These are phyloP conservation scores for Pemphredon lugubris DNA, from an alignment of 2,888 invertebrate genomes.

Conservation along the genomic window DNA sequence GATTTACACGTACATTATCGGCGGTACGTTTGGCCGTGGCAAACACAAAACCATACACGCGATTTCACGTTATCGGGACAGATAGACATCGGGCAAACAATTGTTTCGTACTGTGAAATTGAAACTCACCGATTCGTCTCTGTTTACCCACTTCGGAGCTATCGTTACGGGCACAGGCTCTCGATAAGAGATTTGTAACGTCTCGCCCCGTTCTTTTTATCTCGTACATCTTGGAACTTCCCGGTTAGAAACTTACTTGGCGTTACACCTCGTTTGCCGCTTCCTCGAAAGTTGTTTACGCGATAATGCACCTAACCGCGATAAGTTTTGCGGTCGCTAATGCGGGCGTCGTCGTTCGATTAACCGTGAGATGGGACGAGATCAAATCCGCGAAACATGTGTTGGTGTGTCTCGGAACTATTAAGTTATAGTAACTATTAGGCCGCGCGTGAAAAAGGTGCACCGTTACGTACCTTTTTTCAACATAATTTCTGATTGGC, in stretches of 20 bases:
- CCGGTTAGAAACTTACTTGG: neutral
- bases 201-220: conserved; percentile 15
- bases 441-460: too few species aligned
- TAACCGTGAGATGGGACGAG: neutral
- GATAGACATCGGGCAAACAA: conserved; percentile 53
- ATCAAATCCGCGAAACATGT: too few species aligned
- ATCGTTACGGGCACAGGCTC: conserved; percentile 8
- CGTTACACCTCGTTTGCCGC: conserved; percentile 11
- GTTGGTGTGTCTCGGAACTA: too few species aligned
- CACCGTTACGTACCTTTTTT: too few species aligned
- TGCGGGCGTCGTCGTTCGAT: neutral
- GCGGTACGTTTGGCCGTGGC: conserved; percentile 27
- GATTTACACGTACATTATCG: conserved; percentile 43
- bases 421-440: too few species aligned
- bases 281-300: conserved; percentile 12
- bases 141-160: conserved; percentile 37
- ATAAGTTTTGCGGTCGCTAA: neutral
- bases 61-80: conserved; percentile 12
- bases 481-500: too few species aligned
- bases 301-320: conserved; percentile 32
- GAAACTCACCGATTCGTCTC: conserved; percentile 47
- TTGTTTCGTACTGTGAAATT: conserved; percentile 42
- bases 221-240: neutral
- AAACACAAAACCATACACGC: conserved; percentile 23
- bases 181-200: neutral